Evolutionary conservation across 2,888 invertebrate species (phyloP).

Genomic region (Eumerus sabulonum): DNA sequence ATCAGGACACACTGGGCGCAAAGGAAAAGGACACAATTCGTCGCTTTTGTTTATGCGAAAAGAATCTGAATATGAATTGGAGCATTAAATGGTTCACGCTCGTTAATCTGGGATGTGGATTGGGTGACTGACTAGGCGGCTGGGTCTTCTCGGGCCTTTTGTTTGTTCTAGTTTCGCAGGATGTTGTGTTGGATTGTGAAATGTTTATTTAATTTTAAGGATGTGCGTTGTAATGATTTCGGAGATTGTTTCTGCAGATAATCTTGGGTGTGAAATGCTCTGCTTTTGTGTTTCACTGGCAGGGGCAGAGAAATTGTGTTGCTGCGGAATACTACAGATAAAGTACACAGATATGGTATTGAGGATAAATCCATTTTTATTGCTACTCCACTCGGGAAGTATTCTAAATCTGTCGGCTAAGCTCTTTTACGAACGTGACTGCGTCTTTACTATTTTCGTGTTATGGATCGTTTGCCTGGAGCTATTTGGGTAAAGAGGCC

Average conservation of each 20-base stretch:
- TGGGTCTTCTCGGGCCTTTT: conserved; percentile 32
- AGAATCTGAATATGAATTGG: conserved; percentile 69
- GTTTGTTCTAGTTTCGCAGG: conserved; percentile 61
- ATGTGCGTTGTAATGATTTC: conserved; percentile 68
- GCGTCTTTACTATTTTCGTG: no score
- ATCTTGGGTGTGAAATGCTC: conserved; percentile 65
- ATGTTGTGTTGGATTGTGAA: conserved; percentile 53
- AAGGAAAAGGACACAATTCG: conserved; percentile 60
- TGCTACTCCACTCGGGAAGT: no score
- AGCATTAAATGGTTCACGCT: conserved; percentile 69
- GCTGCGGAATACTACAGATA: no score
- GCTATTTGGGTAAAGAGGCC: no score
- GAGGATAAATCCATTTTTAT: no score
- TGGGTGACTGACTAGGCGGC: conserved; percentile 32
- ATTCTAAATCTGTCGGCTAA: no score
- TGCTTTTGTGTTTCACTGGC: conserved; percentile 24
- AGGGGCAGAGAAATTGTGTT: no score
- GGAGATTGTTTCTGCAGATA: conserved; percentile 65
- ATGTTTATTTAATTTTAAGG: conserved; percentile 69
- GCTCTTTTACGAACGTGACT: no score
- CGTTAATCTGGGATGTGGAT: conserved; percentile 62
- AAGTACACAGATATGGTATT: no score
- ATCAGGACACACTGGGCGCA: conserved; percentile 2
- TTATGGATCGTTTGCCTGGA: no score
- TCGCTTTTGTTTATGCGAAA: conserved; percentile 67